Evolutionary conservation across 1,140 invertebrate species (phyloP).

Genomic region (Eueides isabella): DNA sequence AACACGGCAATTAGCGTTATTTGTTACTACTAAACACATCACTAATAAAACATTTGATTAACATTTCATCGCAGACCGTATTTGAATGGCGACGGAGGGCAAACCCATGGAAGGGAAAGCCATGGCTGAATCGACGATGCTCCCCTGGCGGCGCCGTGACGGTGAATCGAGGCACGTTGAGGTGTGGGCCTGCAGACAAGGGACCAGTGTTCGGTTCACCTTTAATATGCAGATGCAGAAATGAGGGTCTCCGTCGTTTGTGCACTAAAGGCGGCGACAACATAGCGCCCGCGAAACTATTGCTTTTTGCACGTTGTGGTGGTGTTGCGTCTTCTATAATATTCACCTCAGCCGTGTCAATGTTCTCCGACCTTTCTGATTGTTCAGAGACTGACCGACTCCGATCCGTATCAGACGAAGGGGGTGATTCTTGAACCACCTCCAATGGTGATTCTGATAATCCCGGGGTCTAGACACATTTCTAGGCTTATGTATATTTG

Average conservation of each 20-base stretch:
- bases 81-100: slow-evolving; percentile 81
- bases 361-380: slow-evolving; percentile 48
- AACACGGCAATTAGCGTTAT: slow-evolving; percentile 36
- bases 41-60: slow-evolving; percentile 34
- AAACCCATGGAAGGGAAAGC: slow-evolving; percentile 78
- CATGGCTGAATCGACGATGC: slow-evolving; percentile 75
- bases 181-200: slow-evolving; percentile 67
- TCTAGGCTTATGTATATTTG: slow-evolving; percentile 75
- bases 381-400: slow-evolving; percentile 53
- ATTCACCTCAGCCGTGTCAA: slow-evolving; percentile 45
- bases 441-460: slow-evolving; percentile 50
- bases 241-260: slow-evolving; percentile 69
- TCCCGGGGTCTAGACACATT: slow-evolving; percentile 76
- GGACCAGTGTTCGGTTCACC: slow-evolving; percentile 59
- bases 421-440: slow-evolving; percentile 61
- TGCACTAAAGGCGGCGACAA: slow-evolving; percentile 53
- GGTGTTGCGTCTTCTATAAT: slow-evolving; percentile 48
- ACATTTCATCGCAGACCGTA: slow-evolving; percentile 72
- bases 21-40: slow-evolving; percentile 40
- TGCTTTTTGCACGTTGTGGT: slow-evolving; percentile 68
- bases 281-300: slow-evolving; percentile 75
- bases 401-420: slow-evolving; percentile 62
- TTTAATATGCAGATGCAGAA: slow-evolving; percentile 69
- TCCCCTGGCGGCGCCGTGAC: slow-evolving; percentile 79
- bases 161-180: slow-evolving; percentile 78